phyloP scores from a whole-genome alignment of 2,888 invertebrate genomes.

The Eupeodes luniger region DNA sequence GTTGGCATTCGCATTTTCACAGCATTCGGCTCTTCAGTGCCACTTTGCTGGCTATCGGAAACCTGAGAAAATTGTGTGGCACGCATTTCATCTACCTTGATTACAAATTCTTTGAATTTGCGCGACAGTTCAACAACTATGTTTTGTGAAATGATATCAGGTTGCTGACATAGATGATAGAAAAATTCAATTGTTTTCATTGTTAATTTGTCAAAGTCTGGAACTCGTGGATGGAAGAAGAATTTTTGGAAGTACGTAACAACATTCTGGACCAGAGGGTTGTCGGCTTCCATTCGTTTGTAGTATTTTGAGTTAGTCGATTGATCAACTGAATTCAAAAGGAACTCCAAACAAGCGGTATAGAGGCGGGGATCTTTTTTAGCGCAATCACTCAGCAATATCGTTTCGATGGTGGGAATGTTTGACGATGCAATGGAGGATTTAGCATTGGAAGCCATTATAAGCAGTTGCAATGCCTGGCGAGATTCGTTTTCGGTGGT shows the following conservation, averaged over 20 bases:
- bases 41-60: constrained; percentile 78
- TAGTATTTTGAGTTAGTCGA: constrained; percentile 82
- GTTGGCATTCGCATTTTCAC: constrained; percentile 78
- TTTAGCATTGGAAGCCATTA: constrained; percentile 90
- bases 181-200: constrained; percentile 85
- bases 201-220: constrained; percentile 85
- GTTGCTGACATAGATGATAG: constrained; percentile 86
- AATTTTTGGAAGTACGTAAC: constrained; percentile 85
- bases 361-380: constrained; percentile 82
- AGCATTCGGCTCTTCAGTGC: constrained; percentile 76
- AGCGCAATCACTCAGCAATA: constrained; percentile 87
- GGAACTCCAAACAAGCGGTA: constrained; percentile 81
- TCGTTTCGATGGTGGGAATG: constrained; percentile 89
- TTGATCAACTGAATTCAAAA: constrained; percentile 81
- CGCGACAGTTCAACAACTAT: constrained; percentile 85
- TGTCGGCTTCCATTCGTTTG: constrained; percentile 80
- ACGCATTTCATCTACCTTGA: constrained; percentile 79
- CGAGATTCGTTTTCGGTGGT: constrained; percentile 89
- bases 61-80: constrained; percentile 77
- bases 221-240: constrained; percentile 83
- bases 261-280: constrained; percentile 80
- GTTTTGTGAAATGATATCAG: constrained; percentile 85
- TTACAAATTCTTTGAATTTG: constrained; percentile 84
- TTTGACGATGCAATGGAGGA: constrained; percentile 88
- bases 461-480: constrained; percentile 90